Percentiles rank a stretch among this genome's conserved stretches.
phyloP scores from a whole-genome alignment of 2,888 invertebrate genomes.

The Lottia gigantea region DNA sequence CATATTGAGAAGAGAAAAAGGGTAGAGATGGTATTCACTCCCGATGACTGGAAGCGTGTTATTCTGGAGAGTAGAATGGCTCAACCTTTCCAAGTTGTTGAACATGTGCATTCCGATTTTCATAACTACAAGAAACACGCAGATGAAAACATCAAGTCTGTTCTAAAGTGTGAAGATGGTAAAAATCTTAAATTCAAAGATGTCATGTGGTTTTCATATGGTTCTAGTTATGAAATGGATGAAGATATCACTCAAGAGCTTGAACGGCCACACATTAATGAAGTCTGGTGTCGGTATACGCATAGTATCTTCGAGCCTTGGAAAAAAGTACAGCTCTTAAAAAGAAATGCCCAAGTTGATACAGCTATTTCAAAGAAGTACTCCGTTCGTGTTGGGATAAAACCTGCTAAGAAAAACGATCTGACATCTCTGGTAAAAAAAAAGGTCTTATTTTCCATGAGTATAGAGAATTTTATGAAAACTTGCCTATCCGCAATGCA shows the following conservation, averaged over 20 bases:
- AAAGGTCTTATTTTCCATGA: slow-evolving; percentile 14
- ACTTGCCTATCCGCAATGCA: slow-evolving; percentile 12
- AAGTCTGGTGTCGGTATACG: slow-evolving; percentile 20
- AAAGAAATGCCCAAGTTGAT: slow-evolving; percentile 11
- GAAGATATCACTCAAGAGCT: slow-evolving; percentile 12
- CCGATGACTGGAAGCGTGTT: slow-evolving; percentile 14
- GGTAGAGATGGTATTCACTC: slow-evolving; percentile 13
- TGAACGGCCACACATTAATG: slow-evolving; percentile 12
- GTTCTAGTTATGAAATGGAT: slow-evolving; percentile 19
- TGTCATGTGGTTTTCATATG: slow-evolving; percentile 20
- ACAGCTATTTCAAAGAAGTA: slow-evolving; percentile 16
- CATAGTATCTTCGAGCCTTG: slow-evolving; percentile 16
- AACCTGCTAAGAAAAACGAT: slow-evolving; percentile 15
- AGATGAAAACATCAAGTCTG: slow-evolving; percentile 16
- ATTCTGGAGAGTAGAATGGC: slow-evolving; percentile 13
- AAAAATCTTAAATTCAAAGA: slow-evolving; percentile 20
- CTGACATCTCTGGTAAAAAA: slow-evolving; percentile 18
- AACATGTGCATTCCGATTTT: slow-evolving; percentile 5
- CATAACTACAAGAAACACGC: slow-evolving; percentile 10
- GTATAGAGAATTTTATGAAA: slow-evolving; percentile 14
- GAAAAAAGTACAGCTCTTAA: slow-evolving; percentile 7
- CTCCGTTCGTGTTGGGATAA: slow-evolving; percentile 14
- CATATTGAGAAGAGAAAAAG: slow-evolving; percentile 16
- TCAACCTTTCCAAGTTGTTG: slow-evolving; percentile 14
- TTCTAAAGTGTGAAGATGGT: slow-evolving; percentile 15